Evolutionary conservation across 2,113 vertebrate genomes (phyloP).

Genomic region (Poeciliopsis occidentalis): DNA sequence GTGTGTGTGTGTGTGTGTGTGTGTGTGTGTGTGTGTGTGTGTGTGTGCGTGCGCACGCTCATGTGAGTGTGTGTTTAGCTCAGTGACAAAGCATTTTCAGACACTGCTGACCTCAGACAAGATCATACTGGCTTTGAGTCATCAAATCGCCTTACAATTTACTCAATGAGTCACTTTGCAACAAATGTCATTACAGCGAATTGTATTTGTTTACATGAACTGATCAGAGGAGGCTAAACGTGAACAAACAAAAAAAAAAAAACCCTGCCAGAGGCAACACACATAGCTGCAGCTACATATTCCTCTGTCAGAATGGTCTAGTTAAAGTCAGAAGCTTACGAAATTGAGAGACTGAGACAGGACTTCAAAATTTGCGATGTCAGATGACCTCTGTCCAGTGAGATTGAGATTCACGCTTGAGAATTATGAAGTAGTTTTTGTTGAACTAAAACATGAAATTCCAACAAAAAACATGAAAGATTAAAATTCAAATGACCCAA

Average conservation of each 20-base stretch:
- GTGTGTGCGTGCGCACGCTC: not conserved
- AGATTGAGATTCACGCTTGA: not conserved
- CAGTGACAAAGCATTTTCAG: slow-evolving; percentile 34
- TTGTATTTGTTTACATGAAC: not conserved
- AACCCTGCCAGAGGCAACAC: too few species aligned
- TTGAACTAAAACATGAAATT: not conserved
- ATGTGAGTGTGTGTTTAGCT: not conserved
- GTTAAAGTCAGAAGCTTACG: too few species aligned
- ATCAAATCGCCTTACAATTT: not conserved
- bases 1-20: too few species aligned
- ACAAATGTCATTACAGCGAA: not conserved
- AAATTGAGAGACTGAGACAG: too few species aligned
- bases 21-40: not conserved
- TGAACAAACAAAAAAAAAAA: too few species aligned
- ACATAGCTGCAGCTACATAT: too few species aligned
- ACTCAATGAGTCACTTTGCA: not conserved
- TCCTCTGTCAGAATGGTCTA: too few species aligned
- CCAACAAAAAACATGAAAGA: not conserved
- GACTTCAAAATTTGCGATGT: too few species aligned
- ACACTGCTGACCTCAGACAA: slow-evolving; percentile 10
- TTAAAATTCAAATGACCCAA: too few species aligned
- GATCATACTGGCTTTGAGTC: not conserved
- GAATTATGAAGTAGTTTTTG: not conserved
- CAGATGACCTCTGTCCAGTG: not conserved
- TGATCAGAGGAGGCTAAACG: too few species aligned